These are phyloP conservation scores for Gymnoscopelus microlampas DNA, from an alignment of 2,797 vertebrate genomes.

Conservation along the genomic window DNA sequence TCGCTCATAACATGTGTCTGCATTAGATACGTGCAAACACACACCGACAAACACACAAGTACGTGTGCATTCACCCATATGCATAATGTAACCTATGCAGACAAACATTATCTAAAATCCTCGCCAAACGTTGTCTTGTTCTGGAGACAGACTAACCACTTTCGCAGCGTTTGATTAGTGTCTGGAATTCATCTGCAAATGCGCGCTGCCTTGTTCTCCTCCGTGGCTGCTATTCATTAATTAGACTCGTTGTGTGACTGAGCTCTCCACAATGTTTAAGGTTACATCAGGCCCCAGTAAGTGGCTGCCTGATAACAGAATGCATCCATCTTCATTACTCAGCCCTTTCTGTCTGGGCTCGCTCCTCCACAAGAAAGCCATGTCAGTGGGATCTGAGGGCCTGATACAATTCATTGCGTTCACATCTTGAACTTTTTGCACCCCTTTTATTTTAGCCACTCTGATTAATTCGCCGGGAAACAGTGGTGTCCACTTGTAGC, in stretches of 20 bases:
- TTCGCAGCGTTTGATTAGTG: conserved; percentile 87
- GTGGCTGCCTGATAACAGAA: conserved; percentile 96
- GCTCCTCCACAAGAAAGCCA: conserved; percentile 86
- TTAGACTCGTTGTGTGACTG: conserved; percentile 94
- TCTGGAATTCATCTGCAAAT: conserved; percentile 92
- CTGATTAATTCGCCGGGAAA: conserved; percentile 89
- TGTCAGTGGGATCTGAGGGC: conserved; percentile 88
- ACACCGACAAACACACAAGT: conserved; percentile 34
- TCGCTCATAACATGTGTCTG: not conserved
- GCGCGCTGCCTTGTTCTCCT: conserved; percentile 89
- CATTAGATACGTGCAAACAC: conserved; percentile 8
- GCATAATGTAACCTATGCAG: conserved; percentile 57
- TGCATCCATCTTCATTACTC: conserved; percentile 98
- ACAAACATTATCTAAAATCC: conserved; percentile 57
- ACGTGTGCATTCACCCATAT: conserved; percentile 42
- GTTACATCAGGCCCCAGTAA: conserved; percentile 96
- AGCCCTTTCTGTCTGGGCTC: conserved; percentile 88
- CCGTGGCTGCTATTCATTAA: conserved; percentile 93
- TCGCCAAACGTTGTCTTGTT: conserved; percentile 58
- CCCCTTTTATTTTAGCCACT: conserved; percentile 87
- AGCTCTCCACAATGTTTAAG: conserved; percentile 97
- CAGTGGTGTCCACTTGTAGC: conserved; percentile 79
- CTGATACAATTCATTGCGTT: conserved; percentile 91
- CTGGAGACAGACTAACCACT: conserved; percentile 71
- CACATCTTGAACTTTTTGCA: conserved; percentile 91